Percentiles rank a stretch among this genome's conserved stretches.
Evolutionary conservation across 2,888 invertebrate genomes (phyloP).

Genomic region (Drosophila peninsularis): DNA sequence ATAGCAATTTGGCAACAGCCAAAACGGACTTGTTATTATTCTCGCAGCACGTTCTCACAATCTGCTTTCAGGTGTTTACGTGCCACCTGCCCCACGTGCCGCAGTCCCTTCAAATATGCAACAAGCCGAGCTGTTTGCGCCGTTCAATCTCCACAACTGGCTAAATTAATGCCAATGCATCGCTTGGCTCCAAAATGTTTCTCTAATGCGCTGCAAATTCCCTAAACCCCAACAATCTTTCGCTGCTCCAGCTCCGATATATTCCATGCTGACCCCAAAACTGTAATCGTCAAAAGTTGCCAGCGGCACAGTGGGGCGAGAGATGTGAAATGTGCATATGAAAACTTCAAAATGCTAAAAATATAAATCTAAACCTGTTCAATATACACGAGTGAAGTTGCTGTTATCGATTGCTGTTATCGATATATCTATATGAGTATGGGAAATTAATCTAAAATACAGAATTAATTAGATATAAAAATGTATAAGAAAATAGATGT

Average conservation of each 20-base stretch:
- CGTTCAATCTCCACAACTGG: conserved; percentile 30
- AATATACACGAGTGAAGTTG: no score
- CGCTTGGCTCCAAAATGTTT: conserved; percentile 10
- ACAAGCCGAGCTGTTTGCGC: conserved; percentile 40
- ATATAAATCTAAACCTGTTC: no score
- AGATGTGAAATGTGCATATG: no score
- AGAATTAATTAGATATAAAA: no score
- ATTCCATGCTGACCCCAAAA: neutral
- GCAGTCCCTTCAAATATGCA: conserved; percentile 66
- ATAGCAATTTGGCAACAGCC: conserved; percentile 73
- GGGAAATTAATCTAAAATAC: no score
- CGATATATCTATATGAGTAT: no score
- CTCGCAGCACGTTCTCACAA: conserved; percentile 50
- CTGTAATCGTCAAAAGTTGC: conserved; percentile 8
- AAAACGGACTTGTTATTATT: conserved; percentile 66
- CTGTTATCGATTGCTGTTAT: no score
- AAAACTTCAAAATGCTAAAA: no score
- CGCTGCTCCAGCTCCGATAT: neutral
- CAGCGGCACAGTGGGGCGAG: conserved; percentile 12
- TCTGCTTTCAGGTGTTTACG: conserved; percentile 55
- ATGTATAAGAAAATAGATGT: no score
- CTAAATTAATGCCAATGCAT: conserved; percentile 47
- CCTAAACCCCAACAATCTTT: conserved; percentile 18
- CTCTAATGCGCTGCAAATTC: conserved; percentile 41
- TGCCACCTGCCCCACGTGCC: neutral